phyloP scores from a whole-genome alignment of 2,113 vertebrate genomes.

The Papio anubis region DNA sequence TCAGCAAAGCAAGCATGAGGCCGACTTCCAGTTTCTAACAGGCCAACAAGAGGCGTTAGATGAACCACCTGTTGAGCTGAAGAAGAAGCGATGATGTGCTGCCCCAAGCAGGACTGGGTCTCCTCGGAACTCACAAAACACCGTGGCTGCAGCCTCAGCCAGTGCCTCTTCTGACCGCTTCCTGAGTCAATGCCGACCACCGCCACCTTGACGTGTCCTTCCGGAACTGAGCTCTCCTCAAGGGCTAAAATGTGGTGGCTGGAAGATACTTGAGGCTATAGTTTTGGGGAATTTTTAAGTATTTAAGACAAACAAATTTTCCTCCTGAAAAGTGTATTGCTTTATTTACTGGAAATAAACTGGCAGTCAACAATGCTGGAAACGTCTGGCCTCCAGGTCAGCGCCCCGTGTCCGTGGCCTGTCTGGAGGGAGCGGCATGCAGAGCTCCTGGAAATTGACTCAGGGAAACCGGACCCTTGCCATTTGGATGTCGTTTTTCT shows the following conservation, averaged over 20 bases:
- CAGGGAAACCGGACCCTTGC: accelerated
- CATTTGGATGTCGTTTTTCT: accelerated
- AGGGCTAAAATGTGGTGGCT: neutral
- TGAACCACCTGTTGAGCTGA: neutral
- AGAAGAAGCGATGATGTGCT: accelerated
- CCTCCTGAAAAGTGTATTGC: too few relatives aligned
- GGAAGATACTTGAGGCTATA: accelerated
- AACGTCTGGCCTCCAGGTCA: accelerated
- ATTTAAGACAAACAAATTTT: neutral
- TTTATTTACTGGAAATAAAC: neutral
- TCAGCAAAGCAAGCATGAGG: neutral
- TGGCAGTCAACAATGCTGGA: accelerated
- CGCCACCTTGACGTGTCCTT: accelerated
- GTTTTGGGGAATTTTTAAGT: neutral
- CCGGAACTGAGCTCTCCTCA: neutral
- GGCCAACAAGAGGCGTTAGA: accelerated
- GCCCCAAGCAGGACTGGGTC: neutral
- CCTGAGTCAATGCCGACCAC: accelerated
- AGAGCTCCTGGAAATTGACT: accelerated
- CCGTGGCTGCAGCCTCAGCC: neutral
- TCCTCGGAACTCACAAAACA: neutral
- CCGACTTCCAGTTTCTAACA: neutral
- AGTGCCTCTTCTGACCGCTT: neutral
- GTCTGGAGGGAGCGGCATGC: accelerated
- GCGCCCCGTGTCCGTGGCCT: accelerated